phyloP scores from a whole-genome alignment of 2,888 invertebrate species.

The Campoplex capitator region DNA sequence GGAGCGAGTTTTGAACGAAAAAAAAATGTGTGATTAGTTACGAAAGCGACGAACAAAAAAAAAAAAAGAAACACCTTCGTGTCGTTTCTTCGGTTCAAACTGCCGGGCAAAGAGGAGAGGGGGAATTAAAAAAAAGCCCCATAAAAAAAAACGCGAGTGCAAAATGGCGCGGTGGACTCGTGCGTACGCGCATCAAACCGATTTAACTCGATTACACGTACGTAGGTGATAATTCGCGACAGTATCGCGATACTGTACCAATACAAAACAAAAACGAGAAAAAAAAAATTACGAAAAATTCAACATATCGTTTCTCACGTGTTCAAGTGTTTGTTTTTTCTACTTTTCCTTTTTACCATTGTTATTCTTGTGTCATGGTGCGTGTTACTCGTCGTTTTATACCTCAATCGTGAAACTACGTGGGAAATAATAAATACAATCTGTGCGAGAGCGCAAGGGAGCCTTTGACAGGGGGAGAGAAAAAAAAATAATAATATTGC shows the following conservation, averaged over 20 bases:
- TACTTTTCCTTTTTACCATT: neutral
- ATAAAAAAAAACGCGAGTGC: conserved; percentile 22
- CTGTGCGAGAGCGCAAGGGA: neutral
- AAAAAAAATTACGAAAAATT: neutral
- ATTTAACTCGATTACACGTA: conserved; percentile 53
- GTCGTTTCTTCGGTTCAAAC: neutral
- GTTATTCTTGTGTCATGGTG: conserved; percentile 30
- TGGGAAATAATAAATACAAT: conserved; percentile 34
- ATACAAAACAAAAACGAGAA: neutral
- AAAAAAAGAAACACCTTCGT: neutral
- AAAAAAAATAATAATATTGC: conserved; percentile 32
- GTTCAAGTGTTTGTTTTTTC: conserved; percentile 7
- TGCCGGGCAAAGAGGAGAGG: neutral
- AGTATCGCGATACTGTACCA: neutral
- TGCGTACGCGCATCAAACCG: conserved; percentile 59
- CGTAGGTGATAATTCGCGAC: conserved; percentile 66
- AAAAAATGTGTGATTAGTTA: conserved; percentile 35
- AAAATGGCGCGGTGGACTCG: conserved; percentile 67
- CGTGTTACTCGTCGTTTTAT: conserved; percentile 19
- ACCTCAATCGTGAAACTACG: conserved; percentile 19
- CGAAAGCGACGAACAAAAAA: neutral
- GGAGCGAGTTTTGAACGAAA: conserved; percentile 6
- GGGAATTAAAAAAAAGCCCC: neutral
- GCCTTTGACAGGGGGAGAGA: neutral
- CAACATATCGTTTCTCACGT: conserved; percentile 6